Conservation (phyloP, 2,888 invertebrate genomes). For the Dolichopus griseipennis region DNA sequence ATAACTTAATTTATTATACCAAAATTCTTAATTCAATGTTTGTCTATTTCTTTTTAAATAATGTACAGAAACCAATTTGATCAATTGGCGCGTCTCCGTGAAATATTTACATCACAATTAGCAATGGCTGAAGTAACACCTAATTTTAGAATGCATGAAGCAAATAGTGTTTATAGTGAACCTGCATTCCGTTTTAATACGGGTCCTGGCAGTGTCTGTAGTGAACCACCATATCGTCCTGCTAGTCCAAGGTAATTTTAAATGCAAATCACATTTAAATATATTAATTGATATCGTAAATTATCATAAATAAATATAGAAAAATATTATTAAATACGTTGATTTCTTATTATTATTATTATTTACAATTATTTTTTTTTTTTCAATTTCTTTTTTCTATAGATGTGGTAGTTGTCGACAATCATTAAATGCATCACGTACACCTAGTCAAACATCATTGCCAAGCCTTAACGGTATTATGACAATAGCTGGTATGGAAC, state of each 20-base stretch:
- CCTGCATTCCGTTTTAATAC: slow-evolving; percentile 42
- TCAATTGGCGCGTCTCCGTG: slow-evolving; percentile 70
- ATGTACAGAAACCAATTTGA: slow-evolving; percentile 54
- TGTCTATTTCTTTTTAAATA: neutral
- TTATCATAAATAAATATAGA: too few species aligned
- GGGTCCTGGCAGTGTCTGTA: slow-evolving; percentile 73
- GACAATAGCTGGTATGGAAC: slow-evolving; percentile 49
- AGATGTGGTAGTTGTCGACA: slow-evolving; percentile 27
- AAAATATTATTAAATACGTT: too few species aligned
- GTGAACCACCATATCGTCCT: slow-evolving; percentile 68
- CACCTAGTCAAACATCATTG: slow-evolving; percentile 42
- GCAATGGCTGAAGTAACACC: slow-evolving; percentile 64
- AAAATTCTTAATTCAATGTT: too few species aligned
- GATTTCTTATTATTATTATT: neutral
- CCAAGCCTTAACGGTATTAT: slow-evolving; percentile 58
- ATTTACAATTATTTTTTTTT: slow-evolving; percentile 10
- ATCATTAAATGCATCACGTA: slow-evolving; percentile 34
- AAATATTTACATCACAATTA: slow-evolving; percentile 69
- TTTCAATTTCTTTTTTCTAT: neutral
- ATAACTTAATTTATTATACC: too few species aligned
- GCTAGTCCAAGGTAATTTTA: slow-evolving; percentile 41
- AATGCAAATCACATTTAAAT: neutral
- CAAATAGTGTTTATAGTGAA: slow-evolving; percentile 43
- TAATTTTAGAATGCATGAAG: slow-evolving; percentile 48
- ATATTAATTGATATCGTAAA: too few species aligned